Evolutionary conservation across 1,140 invertebrate species (phyloP).

Genomic region (Daktulosphaira vitifoliae): DNA sequence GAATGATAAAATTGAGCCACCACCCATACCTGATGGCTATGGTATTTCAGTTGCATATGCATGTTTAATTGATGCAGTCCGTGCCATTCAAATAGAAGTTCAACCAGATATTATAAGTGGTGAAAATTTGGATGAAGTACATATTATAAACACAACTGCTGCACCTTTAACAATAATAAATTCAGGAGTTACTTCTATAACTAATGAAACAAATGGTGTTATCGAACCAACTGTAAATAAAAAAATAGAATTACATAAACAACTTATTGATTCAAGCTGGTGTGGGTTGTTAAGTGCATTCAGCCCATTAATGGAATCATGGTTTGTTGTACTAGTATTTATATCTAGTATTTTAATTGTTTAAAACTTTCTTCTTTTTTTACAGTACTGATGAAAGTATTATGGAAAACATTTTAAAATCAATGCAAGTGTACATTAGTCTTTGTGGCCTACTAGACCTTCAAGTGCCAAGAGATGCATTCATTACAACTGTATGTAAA

Average conservation of each 20-base stretch:
- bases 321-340: slow-evolving; percentile 44
- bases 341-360: neutral
- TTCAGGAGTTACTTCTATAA: neutral
- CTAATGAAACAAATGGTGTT: neutral
- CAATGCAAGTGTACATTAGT: slow-evolving; percentile 77
- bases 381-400: slow-evolving; percentile 79
- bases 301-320: slow-evolving; percentile 85
- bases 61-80: slow-evolving; percentile 78
- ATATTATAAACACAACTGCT: neutral
- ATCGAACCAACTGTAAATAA: slow-evolving; percentile 43
- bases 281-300: slow-evolving; percentile 85
- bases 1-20: slow-evolving; percentile 90
- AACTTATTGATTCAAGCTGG: slow-evolving; percentile 91
- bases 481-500: slow-evolving; percentile 88
- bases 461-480: slow-evolving; percentile 74
- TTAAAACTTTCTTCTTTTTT: slow-evolving; percentile 33
- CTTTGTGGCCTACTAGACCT: slow-evolving; percentile 67
- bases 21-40: slow-evolving; percentile 85
- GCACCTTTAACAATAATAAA: neutral
- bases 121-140: too few relatives aligned
- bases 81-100: slow-evolving; percentile 46
- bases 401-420: slow-evolving; percentile 81
- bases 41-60: slow-evolving; percentile 90
- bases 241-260: slow-evolving; percentile 53
- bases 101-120: neutral